Conservation (phyloP, 2,888 invertebrate genomes). For the Hypena proboscidalis region DNA sequence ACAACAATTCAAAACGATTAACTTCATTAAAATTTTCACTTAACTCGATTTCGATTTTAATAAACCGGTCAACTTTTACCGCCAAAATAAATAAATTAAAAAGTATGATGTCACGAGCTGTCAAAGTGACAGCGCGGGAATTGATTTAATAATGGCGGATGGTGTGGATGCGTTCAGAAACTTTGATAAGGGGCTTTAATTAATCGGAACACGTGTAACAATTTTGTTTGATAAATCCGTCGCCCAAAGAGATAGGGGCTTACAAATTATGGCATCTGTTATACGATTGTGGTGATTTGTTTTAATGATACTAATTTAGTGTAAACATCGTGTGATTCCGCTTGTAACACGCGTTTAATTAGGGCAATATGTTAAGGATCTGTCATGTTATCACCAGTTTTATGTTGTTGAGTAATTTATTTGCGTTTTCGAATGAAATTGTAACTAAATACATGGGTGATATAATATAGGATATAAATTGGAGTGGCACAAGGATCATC, state of each 20-base stretch:
- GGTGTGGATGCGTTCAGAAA: conserved; percentile 59
- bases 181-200: conserved; percentile 72
- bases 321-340: conserved; percentile 65
- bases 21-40: conserved; percentile 7
- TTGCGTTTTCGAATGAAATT: too few species aligned
- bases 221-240: conserved; percentile 72
- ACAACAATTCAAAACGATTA: conserved; percentile 12
- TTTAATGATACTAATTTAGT: conserved; percentile 71
- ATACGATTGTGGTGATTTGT: conserved; percentile 68
- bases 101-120: conserved; percentile 38
- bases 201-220: conserved; percentile 79
- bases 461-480: too few species aligned
- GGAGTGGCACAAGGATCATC: too few species aligned
- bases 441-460: too few species aligned
- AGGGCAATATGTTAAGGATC: conserved; percentile 54
- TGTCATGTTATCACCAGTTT: conserved; percentile 27
- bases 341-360: conserved; percentile 62
- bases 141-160: conserved; percentile 57
- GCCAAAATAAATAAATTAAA: conserved; percentile 11
- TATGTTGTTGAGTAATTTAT: conserved; percentile 12
- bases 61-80: neutral
- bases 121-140: conserved; percentile 64
- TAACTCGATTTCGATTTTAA: conserved; percentile 2
- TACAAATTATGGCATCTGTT: conserved; percentile 53
- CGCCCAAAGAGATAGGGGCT: conserved; percentile 54